These are phyloP conservation scores for Lepus timidus DNA, from an alignment of 2,113 vertebrate genomes.

Conservation along the genomic window DNA sequence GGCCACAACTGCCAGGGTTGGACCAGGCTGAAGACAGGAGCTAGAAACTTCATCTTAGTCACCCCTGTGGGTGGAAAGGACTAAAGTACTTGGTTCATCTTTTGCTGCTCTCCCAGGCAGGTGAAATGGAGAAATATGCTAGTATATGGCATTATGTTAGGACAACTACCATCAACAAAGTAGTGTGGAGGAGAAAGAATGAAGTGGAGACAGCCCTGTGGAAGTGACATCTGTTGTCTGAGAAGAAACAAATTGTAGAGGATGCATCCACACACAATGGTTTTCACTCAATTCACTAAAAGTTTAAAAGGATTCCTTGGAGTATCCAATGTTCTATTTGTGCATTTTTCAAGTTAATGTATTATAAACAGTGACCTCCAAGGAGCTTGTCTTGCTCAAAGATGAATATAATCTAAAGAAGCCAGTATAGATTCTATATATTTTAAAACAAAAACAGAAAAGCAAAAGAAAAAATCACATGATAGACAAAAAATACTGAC, in stretches of 20 bases:
- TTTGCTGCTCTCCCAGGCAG: no score
- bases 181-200: not conserved
- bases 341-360: not conserved
- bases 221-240: not conserved
- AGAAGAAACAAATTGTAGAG: not conserved
- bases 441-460: not conserved
- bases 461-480: not conserved
- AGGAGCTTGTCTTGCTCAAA: not conserved
- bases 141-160: not conserved
- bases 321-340: not conserved
- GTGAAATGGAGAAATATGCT: not conserved
- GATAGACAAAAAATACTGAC: not conserved
- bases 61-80: no score
- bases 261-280: accelerated
- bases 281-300: not conserved
- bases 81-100: no score
- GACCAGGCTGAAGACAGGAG: no score
- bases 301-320: not conserved
- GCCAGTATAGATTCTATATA: not conserved
- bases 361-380: not conserved
- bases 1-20: no score
- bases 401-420: not conserved
- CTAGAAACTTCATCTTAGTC: no score
- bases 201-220: accelerated
- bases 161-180: not conserved